Conservation (phyloP, 2,888 invertebrate species). For the Cacoxenus indagator region DNA sequence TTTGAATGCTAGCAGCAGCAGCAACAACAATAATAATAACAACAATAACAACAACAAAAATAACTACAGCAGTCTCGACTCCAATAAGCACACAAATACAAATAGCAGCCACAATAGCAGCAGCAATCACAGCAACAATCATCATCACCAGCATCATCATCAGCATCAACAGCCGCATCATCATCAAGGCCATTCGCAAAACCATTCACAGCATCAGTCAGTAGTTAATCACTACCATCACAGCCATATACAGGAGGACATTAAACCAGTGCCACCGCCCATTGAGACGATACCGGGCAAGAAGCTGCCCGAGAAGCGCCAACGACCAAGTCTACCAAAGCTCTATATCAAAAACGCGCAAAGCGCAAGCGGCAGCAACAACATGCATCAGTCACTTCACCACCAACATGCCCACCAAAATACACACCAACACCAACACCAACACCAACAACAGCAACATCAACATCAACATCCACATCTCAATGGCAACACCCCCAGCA, state of each 20-base stretch:
- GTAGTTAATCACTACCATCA: slow-evolving; percentile 70
- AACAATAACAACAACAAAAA: slow-evolving; percentile 52
- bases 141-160: slow-evolving; percentile 66
- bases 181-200: slow-evolving; percentile 41
- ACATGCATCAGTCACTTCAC: slow-evolving; percentile 47
- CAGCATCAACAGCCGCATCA: slow-evolving; percentile 48
- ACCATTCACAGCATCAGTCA: slow-evolving; percentile 28
- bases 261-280: slow-evolving; percentile 90
- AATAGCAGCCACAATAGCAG: slow-evolving; percentile 64
- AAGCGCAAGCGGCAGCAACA: slow-evolving; percentile 63
- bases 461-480: slow-evolving; percentile 33
- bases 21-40: slow-evolving; percentile 44
- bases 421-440: slow-evolving; percentile 26
- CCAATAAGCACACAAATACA: slow-evolving; percentile 65
- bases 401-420: slow-evolving; percentile 61
- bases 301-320: slow-evolving; percentile 83
- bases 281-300: slow-evolving; percentile 92
- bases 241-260: slow-evolving; percentile 76
- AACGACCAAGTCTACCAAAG: slow-evolving; percentile 81
- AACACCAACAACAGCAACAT: slow-evolving; percentile 44
- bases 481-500: slow-evolving; percentile 30
- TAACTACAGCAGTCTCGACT: slow-evolving; percentile 69
- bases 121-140: slow-evolving; percentile 70
- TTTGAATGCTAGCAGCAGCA: slow-evolving; percentile 47
- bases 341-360: slow-evolving; percentile 81